Base-by-base conservation (phyloP, 2,797 vertebrate species). In the Choloepus didactylus region DNA sequence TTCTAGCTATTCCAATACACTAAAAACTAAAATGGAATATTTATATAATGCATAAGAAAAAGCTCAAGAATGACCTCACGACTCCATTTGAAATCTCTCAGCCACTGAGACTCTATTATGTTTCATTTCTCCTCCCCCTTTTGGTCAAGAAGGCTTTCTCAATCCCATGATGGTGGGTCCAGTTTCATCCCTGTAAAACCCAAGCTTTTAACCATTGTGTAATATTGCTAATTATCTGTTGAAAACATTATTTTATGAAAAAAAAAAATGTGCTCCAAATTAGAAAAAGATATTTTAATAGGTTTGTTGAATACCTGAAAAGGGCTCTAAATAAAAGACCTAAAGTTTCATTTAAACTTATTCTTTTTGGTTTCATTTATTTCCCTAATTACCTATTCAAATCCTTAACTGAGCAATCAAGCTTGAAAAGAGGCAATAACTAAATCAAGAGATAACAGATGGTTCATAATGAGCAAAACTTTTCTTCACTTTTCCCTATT, bases 331-430 rank as follows among this genome's bases (percentile, higher is more conserved):
- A 77, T 70, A 38, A 72, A 92, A 89, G 3, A 60, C n/a, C 1
- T 31, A 44, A 89, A 49, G 7, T 59, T 89, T 73, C 67, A 67
- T 49, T 5, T 85, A 29, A 67, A 59, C 14, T 59, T 84, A 29
- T 41, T 89, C n/a, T 85, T 75, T 75, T 70, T 21, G 54, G 18
- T 72, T 84, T 83, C 77, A 54, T 88, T 88, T 54, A 70, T 89
- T 66, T 87, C 79, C 66, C 38, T 15, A 91, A 62, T 59, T 79
- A 49, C 46, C 38, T 59, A 59, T 41, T 79, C 64, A 80, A 93
- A 89, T 59, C n/a, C 19, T 79, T 54, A 80, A n/a, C 38, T 66
- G 69, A 89, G 56, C 62, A 80, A 18, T 46, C 15, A 56, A 38
- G 21, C 31, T 59, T 38, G 12, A 85, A 80, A 85, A 66, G 38